Evolutionary conservation across 2,888 invertebrate genomes (phyloP), one percentile per base, ranked within the genome.

Genomic region (Koerneria pararmatus): DNA sequence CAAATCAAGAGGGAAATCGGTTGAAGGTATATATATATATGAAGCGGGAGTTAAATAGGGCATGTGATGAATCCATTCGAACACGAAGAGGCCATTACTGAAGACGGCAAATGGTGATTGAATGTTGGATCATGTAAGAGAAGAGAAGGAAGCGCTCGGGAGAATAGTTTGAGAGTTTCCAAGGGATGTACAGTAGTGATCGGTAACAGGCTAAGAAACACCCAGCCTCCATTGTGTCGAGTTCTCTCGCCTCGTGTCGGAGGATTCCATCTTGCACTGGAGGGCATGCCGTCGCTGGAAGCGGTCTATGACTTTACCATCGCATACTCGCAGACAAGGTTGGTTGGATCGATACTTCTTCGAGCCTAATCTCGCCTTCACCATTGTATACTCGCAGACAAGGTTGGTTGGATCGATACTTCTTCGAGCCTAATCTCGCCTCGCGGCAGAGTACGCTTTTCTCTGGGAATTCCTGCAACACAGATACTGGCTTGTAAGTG

Each of bases 291-390:
- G 11, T 69, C 67, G 54, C 68, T 81, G 58, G 77, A 78, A 57
- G 74, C 74, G 54, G 67, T 80, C 65, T 80, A 79, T 67, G 80
- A 80, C 67, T 68, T 80, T 56, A 80, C 80, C 29, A 75, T 80
- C 6, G 79, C 71, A 24, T 80, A 80, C 57, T 78, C 75, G 41
- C 78, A 80, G 59, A 78, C 70, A 34, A 71, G 71, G 79, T 77
- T 58, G 60, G 65, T 51, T 11, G n/a, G 5, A 24, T 22, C 5
- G n/a, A 24, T 3, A 49, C 15, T 3, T 19, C 31, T 8, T 57
- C 31, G 2, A 27, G 19, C 1, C 46, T 46, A 29, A 59, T 29
- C 37, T 46, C 27, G 29, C 2, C 2, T n/a, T 24, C n/a, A 8
- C 11, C 5, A 11, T 35, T 22, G 35, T 8, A 35, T 8, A n/a